A percentile compares a stretch with the other conserved stretches of the same genome.
Evolutionary conservation across 2,888 invertebrate genomes (phyloP).

Genomic region (Ischnura elegans): DNA sequence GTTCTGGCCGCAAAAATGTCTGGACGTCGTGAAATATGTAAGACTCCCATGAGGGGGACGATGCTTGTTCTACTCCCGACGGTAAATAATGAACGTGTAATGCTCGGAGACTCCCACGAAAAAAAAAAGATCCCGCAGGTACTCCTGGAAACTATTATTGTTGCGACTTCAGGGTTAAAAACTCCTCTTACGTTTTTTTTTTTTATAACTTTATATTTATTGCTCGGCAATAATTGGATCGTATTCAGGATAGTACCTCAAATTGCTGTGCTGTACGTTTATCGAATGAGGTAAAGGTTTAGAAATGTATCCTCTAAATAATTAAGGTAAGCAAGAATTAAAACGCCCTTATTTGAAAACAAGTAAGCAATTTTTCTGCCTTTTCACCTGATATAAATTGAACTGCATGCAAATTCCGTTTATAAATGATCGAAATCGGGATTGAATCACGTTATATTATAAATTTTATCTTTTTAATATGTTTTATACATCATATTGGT

Average conservation of each 20-base stretch:
- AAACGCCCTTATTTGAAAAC: too few relatives aligned
- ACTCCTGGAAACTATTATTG: conserved; percentile 5
- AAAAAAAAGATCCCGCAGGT: neutral
- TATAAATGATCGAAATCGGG: neutral
- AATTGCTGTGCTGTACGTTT: neutral
- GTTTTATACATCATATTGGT: too few relatives aligned
- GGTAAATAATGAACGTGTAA: neutral
- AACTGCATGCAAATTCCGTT: neutral
- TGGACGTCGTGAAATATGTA: neutral
- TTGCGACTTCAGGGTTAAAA: neutral
- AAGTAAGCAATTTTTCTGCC: too few relatives aligned
- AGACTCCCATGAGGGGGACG: neutral
- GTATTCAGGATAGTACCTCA: neutral
- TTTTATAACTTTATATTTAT: neutral
- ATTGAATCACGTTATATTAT: neutral
- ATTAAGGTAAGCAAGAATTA: neutral
- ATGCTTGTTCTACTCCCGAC: neutral
- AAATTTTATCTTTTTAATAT: too few relatives aligned
- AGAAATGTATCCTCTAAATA: neutral
- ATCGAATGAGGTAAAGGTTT: neutral
- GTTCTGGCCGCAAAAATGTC: neutral
- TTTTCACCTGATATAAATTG: neutral
- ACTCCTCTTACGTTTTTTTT: neutral
- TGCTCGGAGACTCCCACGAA: neutral
- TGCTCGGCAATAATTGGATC: neutral